Conservation (phyloP, 2,797 vertebrate species). For the Emys orbicularis region DNA sequence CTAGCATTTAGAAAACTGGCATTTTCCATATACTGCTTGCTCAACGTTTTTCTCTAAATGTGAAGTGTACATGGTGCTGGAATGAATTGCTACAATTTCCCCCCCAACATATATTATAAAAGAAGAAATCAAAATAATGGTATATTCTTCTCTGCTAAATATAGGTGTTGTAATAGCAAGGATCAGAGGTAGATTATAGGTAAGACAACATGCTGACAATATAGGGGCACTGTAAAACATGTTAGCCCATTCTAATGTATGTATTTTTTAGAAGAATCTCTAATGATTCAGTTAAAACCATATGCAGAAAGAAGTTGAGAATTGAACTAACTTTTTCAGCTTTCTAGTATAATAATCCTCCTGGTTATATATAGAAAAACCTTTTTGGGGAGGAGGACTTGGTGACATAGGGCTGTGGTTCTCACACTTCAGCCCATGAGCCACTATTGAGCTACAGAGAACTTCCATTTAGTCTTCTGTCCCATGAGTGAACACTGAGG, state of each 20-base stretch:
- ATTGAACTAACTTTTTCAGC: not conserved
- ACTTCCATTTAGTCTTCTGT: too few relatives aligned
- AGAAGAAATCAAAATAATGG: not conserved
- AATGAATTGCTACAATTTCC: not conserved
- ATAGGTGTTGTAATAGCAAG: not conserved
- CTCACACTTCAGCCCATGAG: too few relatives aligned
- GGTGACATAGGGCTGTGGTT: too few relatives aligned
- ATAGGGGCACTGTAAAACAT: not conserved
- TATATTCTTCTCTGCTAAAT: not conserved
- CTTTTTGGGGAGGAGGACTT: too few relatives aligned
- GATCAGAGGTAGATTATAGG: not conserved
- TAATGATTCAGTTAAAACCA: not conserved
- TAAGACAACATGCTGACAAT: not conserved
- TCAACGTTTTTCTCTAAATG: not conserved
- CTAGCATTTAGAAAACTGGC: not conserved
- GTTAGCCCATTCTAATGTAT: rapidly evolving
- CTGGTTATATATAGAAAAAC: too few relatives aligned
- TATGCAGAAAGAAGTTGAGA: not conserved
- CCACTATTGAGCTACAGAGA: too few relatives aligned
- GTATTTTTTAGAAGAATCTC: not conserved
- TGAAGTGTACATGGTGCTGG: not conserved
- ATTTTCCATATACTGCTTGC: not conserved
- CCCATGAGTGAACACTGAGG: too few relatives aligned
- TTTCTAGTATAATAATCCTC: not conserved
- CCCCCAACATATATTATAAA: not conserved